phyloP scores from a whole-genome alignment of 2,113 vertebrate genomes.

The Penelope pileata region DNA sequence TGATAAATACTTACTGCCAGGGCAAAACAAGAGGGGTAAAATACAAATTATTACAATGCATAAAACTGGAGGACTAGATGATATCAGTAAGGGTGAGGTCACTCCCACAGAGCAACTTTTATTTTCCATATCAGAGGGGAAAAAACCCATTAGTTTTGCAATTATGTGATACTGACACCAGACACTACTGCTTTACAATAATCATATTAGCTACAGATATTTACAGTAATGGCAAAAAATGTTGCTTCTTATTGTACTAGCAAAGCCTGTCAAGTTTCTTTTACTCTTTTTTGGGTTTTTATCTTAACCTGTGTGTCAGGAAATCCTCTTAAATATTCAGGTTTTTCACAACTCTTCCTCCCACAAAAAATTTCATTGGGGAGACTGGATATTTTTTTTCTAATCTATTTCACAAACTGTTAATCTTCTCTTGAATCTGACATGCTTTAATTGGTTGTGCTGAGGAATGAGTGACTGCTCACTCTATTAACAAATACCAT shows the following conservation, averaged over 20 bases:
- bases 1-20: conserved; percentile 28
- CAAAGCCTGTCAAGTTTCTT: background rate
- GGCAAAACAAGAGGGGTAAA: background rate
- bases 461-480: background rate
- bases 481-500: background rate
- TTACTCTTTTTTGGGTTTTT: background rate
- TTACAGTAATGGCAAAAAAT: background rate
- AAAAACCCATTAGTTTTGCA: background rate
- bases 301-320: background rate
- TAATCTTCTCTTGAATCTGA: background rate
- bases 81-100: background rate
- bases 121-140: background rate
- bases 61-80: background rate
- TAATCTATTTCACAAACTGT: background rate
- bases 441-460: background rate
- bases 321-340: background rate
- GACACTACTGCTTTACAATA: background rate
- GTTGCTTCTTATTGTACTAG: background rate
- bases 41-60: background rate
- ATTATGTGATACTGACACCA: background rate
- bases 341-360: background rate
- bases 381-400: background rate
- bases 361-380: background rate
- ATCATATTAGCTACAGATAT: background rate
- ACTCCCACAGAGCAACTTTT: rapidly evolving